Evolutionary conservation across 2,888 invertebrate species (phyloP), one percentile per base, ranked within the genome.

Genomic region (Perizoma flavofasciatum): DNA sequence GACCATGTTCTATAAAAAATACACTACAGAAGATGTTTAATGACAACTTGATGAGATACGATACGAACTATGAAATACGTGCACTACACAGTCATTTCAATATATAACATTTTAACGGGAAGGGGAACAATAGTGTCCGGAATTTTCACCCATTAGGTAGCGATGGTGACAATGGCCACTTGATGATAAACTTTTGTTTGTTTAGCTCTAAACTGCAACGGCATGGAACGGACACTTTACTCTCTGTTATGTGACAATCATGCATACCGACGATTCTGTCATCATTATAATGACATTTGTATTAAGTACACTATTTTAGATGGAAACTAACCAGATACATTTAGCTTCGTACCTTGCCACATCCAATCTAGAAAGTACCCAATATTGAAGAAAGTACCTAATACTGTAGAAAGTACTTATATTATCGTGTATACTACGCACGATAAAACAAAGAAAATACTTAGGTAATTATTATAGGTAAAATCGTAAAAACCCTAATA

Each of bases 131-230:
- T 79, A 61, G 71, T 66, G 22, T 40, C 44, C 50, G 50, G 72
- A 41, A 59, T 67, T 71, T 70, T 71, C 71, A 61, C 83, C 73
- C 59, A 73, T 78, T 78, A 79, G 70, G 55, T 65, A 67, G 59
- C 56, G 69, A 60, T 61, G 70, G 67, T 72, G 74, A 83, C 82
- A 85, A 84, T 82, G 69, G 70, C 59, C 73, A 73, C 70, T 78
- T 73, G 67, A 72, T 69, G 74, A 72, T 79, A 73, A 22, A 81
- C 78, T 76, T 74, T 74, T 79, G 70, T 76, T 67, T 73, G 73
- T 75, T 73, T 67, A 68, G 67, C 73, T 75, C 49, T 43, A 72
- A 74, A 72, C 68, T 52, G 61, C 65, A 73, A 47, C 57, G 70
- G 61, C 73, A 78, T 73, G 68, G 78, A 63, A 66, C 68, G 79